phyloP scores from a whole-genome alignment of 2,113 vertebrate species.

The Catharus minimus region DNA sequence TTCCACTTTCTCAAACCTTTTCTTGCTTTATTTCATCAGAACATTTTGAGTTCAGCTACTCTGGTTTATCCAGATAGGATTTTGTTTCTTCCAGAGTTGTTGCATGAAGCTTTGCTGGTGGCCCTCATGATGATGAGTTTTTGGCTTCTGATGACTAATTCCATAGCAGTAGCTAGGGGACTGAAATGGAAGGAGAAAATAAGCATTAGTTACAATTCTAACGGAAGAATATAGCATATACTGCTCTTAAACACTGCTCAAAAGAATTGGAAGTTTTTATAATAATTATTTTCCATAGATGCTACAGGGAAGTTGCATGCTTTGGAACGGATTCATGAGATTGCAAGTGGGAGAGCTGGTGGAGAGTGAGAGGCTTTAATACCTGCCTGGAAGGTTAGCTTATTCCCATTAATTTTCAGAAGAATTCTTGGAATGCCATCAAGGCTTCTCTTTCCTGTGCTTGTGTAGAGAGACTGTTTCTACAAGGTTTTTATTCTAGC shows the following conservation, averaged over 20 bases:
- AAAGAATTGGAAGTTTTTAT: neutral
- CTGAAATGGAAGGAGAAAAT: neutral
- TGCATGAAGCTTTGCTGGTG: neutral
- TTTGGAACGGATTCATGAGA: neutral
- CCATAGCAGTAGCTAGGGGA: neutral
- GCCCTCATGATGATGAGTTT: neutral
- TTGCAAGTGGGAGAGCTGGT: neutral
- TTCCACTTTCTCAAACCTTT: neutral
- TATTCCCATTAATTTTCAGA: neutral
- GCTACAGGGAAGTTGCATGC: accelerated
- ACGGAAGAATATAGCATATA: neutral
- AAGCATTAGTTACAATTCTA: neutral
- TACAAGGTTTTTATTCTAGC: neutral
- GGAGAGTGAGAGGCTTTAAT: neutral
- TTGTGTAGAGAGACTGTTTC: neutral
- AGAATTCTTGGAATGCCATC: neutral
- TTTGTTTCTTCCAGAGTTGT: neutral
- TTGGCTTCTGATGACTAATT: neutral
- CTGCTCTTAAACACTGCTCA: neutral
- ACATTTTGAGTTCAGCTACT: neutral
- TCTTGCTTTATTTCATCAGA: neutral
- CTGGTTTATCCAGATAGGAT: neutral
- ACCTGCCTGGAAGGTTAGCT: neutral
- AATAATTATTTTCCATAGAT: neutral
- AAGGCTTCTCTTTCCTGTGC: neutral